These are phyloP conservation scores for Coendou prehensilis DNA, from an alignment of 2,797 vertebrate species.

Conservation along the genomic window DNA sequence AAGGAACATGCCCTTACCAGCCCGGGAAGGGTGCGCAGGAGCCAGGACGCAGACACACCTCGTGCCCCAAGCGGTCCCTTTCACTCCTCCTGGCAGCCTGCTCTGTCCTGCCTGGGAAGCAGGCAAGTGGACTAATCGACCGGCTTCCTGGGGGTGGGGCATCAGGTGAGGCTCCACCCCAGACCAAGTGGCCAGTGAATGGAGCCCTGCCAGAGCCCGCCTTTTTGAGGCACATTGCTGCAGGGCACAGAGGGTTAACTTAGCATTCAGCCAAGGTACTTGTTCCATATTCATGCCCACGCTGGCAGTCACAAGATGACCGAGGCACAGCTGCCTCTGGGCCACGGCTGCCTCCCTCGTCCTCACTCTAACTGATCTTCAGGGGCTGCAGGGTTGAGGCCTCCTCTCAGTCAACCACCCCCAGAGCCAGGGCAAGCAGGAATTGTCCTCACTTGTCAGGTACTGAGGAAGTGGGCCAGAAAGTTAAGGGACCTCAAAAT, in stretches of 20 bases:
- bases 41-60: neutral
- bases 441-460: neutral
- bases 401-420: neutral
- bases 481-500: neutral
- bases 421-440: neutral
- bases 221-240: neutral
- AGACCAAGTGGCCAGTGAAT: slow-evolving; percentile 36
- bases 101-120: neutral
- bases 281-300: slow-evolving; percentile 79
- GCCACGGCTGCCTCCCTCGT: neutral
- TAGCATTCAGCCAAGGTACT: neutral
- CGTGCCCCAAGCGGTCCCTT: neutral
- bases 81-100: slow-evolving; percentile 56
- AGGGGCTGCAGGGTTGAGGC: neutral
- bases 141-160: slow-evolving; percentile 50
- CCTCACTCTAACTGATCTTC: slow-evolving; percentile 7
- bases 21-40: neutral
- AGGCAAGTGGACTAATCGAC: slow-evolving; percentile 26
- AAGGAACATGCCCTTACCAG: neutral
- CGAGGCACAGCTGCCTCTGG: neutral
- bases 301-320: slow-evolving; percentile 48
- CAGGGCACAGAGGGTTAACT: neutral
- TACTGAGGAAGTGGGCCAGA: neutral
- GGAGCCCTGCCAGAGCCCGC: neutral
- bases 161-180: slow-evolving; percentile 65